Evolutionary conservation across 2,113 vertebrate species (phyloP).

Genomic region (Trogon melanurus): DNA sequence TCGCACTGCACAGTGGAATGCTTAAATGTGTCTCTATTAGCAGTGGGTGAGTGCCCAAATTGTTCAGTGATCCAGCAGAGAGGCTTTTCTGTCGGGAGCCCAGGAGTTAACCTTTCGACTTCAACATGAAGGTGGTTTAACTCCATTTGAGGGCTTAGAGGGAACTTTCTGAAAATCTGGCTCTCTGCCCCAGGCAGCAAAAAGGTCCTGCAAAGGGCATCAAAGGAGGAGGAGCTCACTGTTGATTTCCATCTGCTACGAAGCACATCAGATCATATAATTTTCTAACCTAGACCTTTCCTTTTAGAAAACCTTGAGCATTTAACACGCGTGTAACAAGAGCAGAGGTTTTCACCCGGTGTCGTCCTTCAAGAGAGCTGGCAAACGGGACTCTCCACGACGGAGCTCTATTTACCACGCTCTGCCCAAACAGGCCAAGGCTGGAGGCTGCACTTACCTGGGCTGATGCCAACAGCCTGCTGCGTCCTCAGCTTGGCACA

Average conservation of each 20-base stretch:
- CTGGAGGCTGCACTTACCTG: not conserved
- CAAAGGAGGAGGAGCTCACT: not conserved
- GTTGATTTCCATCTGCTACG: not conserved
- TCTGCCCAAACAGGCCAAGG: not conserved
- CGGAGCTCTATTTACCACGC: rapidly evolving
- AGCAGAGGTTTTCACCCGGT: not conserved
- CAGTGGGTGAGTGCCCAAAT: not conserved
- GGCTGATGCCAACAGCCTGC: not conserved
- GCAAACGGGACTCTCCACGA: not conserved
- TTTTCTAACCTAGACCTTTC: not conserved
- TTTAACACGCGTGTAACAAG: not conserved
- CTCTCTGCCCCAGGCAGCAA: not conserved
- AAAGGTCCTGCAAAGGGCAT: not conserved
- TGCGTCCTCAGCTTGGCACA: not conserved
- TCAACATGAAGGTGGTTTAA: not conserved
- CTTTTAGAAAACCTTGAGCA: not conserved
- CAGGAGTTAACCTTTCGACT: not conserved
- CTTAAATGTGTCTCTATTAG: not conserved
- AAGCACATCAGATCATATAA: rapidly evolving
- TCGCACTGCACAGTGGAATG: not conserved
- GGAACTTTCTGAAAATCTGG: not conserved
- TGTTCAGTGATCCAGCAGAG: not conserved
- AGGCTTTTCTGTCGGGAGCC: not conserved
- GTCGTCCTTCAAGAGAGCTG: not conserved
- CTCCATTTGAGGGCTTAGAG: not conserved